Conservation (phyloP, 2,797 vertebrate genomes). For the Darevskia nairensis region DNA sequence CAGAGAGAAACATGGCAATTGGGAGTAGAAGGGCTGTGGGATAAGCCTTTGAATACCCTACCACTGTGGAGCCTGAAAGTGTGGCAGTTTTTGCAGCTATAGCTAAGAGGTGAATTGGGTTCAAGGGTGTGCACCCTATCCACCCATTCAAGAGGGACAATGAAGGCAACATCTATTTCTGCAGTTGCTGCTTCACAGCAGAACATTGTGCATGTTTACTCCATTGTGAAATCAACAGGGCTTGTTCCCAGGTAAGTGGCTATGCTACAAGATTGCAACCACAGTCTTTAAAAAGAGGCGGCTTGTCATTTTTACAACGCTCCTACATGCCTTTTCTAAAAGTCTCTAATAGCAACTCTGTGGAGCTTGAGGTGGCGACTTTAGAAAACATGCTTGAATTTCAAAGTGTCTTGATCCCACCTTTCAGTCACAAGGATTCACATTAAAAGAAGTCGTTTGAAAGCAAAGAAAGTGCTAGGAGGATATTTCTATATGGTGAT, state of each 20-base stretch:
- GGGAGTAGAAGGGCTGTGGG: background rate
- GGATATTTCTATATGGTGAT: conserved; percentile 32
- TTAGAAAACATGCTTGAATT: conserved; percentile 6
- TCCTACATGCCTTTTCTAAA: background rate
- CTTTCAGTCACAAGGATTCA: background rate
- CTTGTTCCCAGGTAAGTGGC: too few species aligned
- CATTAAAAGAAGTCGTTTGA: background rate
- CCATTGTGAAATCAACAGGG: too few species aligned
- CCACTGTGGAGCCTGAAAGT: background rate
- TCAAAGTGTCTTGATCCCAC: conserved; percentile 25
- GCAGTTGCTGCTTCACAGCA: too few species aligned
- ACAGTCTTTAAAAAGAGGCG: background rate
- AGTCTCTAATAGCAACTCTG: background rate
- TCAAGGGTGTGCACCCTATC: background rate
- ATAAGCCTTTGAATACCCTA: background rate
- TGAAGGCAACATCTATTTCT: background rate
- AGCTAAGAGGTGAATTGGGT: background rate
- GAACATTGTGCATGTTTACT: too few species aligned
- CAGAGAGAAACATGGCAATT: background rate
- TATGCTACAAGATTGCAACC: background rate
- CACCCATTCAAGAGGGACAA: background rate
- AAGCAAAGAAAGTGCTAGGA: background rate
- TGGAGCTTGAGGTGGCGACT: too few species aligned
- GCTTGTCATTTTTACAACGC: background rate
- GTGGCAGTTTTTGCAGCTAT: background rate